Percentiles rank a stretch among this genome's conserved stretches.
Conservation (phyloP, 2,888 invertebrate genomes). For the Syrista parreyssii region DNA sequence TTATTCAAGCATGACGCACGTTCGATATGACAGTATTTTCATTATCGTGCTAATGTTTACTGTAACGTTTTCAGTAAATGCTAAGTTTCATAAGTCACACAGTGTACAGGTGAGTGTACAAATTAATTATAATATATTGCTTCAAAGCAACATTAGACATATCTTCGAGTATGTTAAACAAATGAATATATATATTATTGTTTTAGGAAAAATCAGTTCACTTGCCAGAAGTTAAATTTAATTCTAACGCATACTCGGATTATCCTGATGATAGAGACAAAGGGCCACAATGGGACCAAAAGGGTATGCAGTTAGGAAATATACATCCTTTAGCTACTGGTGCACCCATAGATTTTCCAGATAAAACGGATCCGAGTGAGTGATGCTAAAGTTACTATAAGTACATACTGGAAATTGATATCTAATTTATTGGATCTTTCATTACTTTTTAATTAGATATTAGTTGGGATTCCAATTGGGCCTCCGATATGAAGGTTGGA, state of each 20-base stretch:
- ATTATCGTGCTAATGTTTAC: constrained; percentile 35
- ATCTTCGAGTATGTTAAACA: not conserved
- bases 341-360: constrained; percentile 19
- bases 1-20: constrained; percentile 37
- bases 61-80: constrained; percentile 20
- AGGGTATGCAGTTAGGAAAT: constrained; percentile 13
- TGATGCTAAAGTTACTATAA: constrained; percentile 12
- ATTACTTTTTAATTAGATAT: constrained; percentile 37
- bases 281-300: constrained; percentile 35
- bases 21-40: constrained; percentile 32
- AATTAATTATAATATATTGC: not conserved
- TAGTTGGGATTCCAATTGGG: constrained; percentile 51
- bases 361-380: constrained; percentile 49
- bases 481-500: constrained; percentile 67
- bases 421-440: not conserved
- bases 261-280: constrained; percentile 43
- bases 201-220: not conserved
- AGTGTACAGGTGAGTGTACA: constrained; percentile 35
- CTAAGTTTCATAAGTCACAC: constrained; percentile 26
- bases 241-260: constrained; percentile 44
- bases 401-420: not conserved
- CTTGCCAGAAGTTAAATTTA: constrained; percentile 9
- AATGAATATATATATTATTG: not conserved
- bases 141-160: not conserved
- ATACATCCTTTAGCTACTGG: constrained; percentile 14